Base-by-base conservation (phyloP, 1,140 invertebrate species). In the Tetraneura akinire region DNA sequence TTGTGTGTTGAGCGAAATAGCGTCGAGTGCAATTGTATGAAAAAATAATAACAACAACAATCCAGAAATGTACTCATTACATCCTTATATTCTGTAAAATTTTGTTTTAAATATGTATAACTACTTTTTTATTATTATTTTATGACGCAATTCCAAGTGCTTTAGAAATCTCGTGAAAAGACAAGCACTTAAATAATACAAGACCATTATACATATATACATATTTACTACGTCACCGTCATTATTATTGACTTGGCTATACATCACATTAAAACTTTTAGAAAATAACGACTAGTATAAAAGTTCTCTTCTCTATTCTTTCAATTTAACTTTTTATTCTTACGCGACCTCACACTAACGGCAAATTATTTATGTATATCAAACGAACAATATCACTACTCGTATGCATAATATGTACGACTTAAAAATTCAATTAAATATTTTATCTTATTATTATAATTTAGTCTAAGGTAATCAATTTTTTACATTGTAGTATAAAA, bases 111-210 rank as follows among this genome's bases (percentile, higher is more conserved):
- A 71, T 51, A 68, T 68, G n/a, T 47, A 47, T 23, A 68, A 45
- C 37, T 68, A 37, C 32, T 37, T 37, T 37, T 37, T 3, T 37
- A 37, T 37, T 37, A 37, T 37, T 37, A 37, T 23, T 45, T 16
- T 62, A 62, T 23, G 1, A 45, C 14, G 21, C 23, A 68, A 23
- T 68, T 2, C 37, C 13, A 29, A 71, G 68, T 71, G 47, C 47
- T 23, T 21, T 71, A 71, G 68, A 71, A 71, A 71, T 71, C 23
- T 71, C 29, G 26, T n/a, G 66, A 70, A 70, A 37, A 70, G 47
- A 49, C 66, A 26, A 71, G 45, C 68, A 71, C 68, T 71, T 71
- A 14, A 53, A 6, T 29, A 71, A 21, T 71, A 71, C 23, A 23
- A 68, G 21, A 68, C n/a, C 32, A 47, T 23, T 68, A 37, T 37